Evolutionary conservation across 2,888 invertebrate species (phyloP), one percentile per base, ranked within the genome.

Genomic region (Cryptops parisi): DNA sequence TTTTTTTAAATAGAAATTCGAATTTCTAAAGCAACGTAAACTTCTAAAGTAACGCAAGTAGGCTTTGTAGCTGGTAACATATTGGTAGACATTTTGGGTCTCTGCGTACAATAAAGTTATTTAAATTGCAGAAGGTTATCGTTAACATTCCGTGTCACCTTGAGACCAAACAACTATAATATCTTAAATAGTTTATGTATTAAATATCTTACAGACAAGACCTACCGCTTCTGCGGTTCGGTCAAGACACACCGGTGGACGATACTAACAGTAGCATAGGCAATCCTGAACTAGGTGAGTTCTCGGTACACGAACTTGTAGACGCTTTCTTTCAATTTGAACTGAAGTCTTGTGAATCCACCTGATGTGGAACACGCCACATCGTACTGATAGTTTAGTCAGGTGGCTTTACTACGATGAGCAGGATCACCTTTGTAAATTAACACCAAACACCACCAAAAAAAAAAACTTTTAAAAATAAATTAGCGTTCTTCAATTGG

Each of bases 301-400:
- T 76, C 76, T 54, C 73, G 64, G 66, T 76, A 76, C 57, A 76
- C 73, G 55, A 76, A 70, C 62, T 76, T 76, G 67, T 75, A 76
- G 27, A 76, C 69, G 54, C 74, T 74, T 46, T 76, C 76, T 57
- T 71, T 67, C 76, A 76, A 76, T 70, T 75, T 74, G 65, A 76
- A 73, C 46, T 76, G 68, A 23, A 76, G 69, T 27, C 74, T 68
- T 49, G 75, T 75, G 64, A 76, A 76, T 54, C 76, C 76, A 55
- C 75, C 75, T 60, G 73, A 74, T 56, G 75, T 75, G 58, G 76
- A 75, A 58, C 75, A 75, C 46, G 76, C 76, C 60, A 76, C 76
- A 64, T 76, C 73, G 61, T 74, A 75, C 61, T 76, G 76, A 64
- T 76, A 76, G 58, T 74, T 75, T 55, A 76, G n/a, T n/a, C n/a